Evolutionary conservation across 2,797 vertebrate species (phyloP), one percentile per base, ranked within the genome.

Genomic region (Oreonectes daqikongensis): DNA sequence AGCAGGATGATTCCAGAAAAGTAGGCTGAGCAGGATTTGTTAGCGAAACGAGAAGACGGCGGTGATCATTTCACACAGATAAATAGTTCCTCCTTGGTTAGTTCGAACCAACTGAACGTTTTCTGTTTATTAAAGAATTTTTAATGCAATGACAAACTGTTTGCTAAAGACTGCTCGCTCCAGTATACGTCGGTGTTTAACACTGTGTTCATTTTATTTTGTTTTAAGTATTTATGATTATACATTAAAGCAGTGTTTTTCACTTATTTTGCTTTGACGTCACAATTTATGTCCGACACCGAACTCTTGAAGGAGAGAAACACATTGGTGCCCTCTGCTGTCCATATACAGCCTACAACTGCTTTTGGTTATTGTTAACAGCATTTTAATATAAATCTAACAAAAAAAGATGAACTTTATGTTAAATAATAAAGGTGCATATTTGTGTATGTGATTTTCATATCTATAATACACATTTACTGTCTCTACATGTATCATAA

Each of bases 241-340:
- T 8, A 61, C 4, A 32, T 61, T 20, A 18, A 4, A 1, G 26
- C 3, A 1, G 35, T 60, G 17, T 5, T 64, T 59, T 8, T 24
- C 30, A 60, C 30, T 57, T 59, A 35, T 68, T 69, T 60, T 44
- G 20, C 18, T 60, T 50, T 60, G 64, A 76, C 74, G 65, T 68
- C 65, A 69, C 42, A 28, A 15, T 30, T 53, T 10, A 7, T 10
- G 15, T 77, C 26, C 8, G 32, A 61, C 42, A 4, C 40, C 0
- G 22, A 68, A 61, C 48, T 59, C 6, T 57, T 32, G 12, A 3
- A 1, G 5, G 10, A 46, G 63, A 46, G 30, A 48, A 26, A 69
- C 24, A 30, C 55, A 77, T 63, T 40, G n/a, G 30, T 57, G 8
- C 75, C 66, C 66, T 69, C 75, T 77, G 44, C 17, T 30, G 75